Evolutionary conservation across 2,797 vertebrate species (phyloP), one percentile per base, ranked within the genome.

Genomic region (Chromobotia macracanthus): DNA sequence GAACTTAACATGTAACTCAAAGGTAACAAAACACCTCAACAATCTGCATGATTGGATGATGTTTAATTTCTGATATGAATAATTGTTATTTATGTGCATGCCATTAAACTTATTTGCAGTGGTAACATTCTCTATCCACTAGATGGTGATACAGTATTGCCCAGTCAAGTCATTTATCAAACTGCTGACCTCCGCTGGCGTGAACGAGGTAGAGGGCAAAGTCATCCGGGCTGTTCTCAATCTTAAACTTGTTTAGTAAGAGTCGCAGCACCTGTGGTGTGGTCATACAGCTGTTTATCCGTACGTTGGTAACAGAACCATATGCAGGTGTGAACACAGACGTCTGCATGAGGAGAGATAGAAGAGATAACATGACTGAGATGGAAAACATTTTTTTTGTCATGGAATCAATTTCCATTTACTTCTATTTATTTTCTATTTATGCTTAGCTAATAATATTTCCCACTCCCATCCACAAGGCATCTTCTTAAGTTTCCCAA

Each of bases 281-380:
- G 0, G 92, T 97, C 97, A 98, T 98, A 65, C 96, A 95, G 92
- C 96, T 98, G 93, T 98, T 98, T 84, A 98, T 96, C n/a, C 97
- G 92, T 6, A 97, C 97, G 0, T 99, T 98, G 6, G 97, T 99
- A 80, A 98, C 80, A 0, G 97, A 98, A 73, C 97, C 97, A 0
- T 92, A 98, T 0, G 96, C 92, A 0, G 97, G 97, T 0, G 96
- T 98, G 86, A 99, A 99, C 64, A 98, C 96, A 0, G 97, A 95
- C 0, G 97, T 98, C 97, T 99, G 85, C 51, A 48, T 19, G 13
- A 48, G 53, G 28, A 73, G 15, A 66, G 55, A 66, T 44, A 19
- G 46, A 72, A 31, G 25, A 56, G 46, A 38, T 6, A 0, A 8
- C 11, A 31, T 75, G 78, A 69, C n/a, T 25, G 48, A 16, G 13